These are phyloP conservation scores for Melanostoma scalare DNA, from an alignment of 2,888 invertebrate genomes.

Conservation along the genomic window DNA sequence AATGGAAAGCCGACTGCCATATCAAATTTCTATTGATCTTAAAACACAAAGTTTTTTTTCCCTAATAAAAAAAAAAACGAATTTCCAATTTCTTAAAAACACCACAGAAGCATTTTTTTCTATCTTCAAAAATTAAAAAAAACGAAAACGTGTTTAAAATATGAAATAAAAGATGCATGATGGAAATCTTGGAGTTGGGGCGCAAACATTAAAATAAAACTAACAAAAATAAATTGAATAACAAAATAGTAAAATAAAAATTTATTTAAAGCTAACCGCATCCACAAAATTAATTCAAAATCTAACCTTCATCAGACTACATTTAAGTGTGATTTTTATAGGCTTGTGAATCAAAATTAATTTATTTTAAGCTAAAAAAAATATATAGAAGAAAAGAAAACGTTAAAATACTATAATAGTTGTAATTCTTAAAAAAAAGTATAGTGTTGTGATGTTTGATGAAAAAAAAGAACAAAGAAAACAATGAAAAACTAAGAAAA, in stretches of 20 bases:
- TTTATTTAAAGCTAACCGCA: constrained; percentile 50
- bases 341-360: constrained; percentile 71
- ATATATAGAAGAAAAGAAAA: constrained; percentile 43
- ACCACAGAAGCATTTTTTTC: constrained; percentile 47
- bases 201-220: constrained; percentile 74
- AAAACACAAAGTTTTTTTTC: constrained; percentile 63
- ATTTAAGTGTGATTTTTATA: constrained; percentile 69
- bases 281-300: constrained; percentile 61
- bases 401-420: constrained; percentile 52
- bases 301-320: constrained; percentile 60
- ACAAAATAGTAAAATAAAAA: constrained; percentile 66
- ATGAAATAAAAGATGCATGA: constrained; percentile 55
- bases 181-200: constrained; percentile 80
- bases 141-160: constrained; percentile 35
- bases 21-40: constrained; percentile 73
- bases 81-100: constrained; percentile 53
- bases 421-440: constrained; percentile 43
- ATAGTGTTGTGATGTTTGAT: constrained; percentile 74
- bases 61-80: constrained; percentile 43
- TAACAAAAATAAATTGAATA: constrained; percentile 40
- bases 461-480: constrained; percentile 58
- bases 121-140: constrained; percentile 31
- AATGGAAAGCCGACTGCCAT: constrained; percentile 78
- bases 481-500: constrained; percentile 43
- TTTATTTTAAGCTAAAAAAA: constrained; percentile 62